Evolutionary conservation across 2,113 vertebrate species (phyloP), one percentile per base, ranked within the genome.

Genomic region (Calonectris borealis): DNA sequence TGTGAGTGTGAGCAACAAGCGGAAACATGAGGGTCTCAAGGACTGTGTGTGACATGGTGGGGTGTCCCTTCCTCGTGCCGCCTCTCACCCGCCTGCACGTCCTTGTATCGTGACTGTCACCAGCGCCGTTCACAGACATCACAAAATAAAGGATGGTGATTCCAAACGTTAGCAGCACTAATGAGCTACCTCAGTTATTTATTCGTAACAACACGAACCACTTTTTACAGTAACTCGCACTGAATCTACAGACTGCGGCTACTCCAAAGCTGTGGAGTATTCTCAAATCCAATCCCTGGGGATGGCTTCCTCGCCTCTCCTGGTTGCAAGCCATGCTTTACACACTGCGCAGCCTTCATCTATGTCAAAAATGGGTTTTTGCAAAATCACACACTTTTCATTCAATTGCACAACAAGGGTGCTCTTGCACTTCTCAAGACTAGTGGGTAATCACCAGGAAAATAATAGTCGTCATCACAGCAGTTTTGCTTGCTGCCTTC

Each of bases 61-160:
- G 21, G 16, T 79, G 38, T 32, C 55, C 48, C 12, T 40, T 26
- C 34, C 34, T 54, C 3, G 7, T 34, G 40, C 27, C 2, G 3
- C 13, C 26, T 36, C 16, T 25, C 3, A 1, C 27, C 40, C 12
- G 40, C 1, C 27, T 6, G 34, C 18, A 9, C 12, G 11, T 4
- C 40, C 24, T 15, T 6, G 9, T 4, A 6, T 8, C 1, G 6
- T 5, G 36, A 13, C 36, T 1, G 2, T 4, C 52, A 9, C 11
- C 21, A 11, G 6, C 0, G 2, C 26, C 1, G 1, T 4, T 31
- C 12, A 7, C 34, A 18, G 6, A 1, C 1, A 1, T 0, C 3
- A 24, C 9, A 5, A 17, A 8, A 4, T 8, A 8, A 24, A 51
- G n/a, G 31, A 11, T 9, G 44, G 31, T 0, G 0, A 13, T 32